Evolutionary conservation across 37 sponge, comb jelly and placozoan genomes (phyloP).

Genomic region (Chondrilla cf. caribensis): DNA sequence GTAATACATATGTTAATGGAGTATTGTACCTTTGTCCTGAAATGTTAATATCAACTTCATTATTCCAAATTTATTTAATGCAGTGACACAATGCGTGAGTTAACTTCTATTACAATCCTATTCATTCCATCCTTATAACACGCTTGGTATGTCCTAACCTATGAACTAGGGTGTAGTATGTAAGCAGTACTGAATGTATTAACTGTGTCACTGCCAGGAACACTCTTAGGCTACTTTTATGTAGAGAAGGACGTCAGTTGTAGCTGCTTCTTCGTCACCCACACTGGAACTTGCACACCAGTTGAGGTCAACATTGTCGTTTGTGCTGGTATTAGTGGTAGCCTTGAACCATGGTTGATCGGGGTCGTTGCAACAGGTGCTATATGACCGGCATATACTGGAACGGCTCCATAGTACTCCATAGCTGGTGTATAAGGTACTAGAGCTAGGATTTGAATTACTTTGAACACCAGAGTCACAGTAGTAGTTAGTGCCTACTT

Average conservation of each 20-base stretch:
- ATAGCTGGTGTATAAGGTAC: background rate
- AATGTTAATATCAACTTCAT: too few relatives aligned
- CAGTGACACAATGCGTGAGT: too few relatives aligned
- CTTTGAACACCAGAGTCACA: background rate
- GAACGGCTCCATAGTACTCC: background rate
- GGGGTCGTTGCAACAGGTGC: slow-evolving; percentile 8
- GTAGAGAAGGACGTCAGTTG: slow-evolving; percentile 1
- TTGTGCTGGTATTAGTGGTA: background rate
- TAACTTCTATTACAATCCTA: too few relatives aligned
- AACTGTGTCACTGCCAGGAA: too few relatives aligned
- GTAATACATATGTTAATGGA: too few relatives aligned
- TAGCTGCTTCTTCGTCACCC: background rate
- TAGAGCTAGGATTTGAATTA: too few relatives aligned
- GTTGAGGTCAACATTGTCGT: background rate
- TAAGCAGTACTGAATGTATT: too few relatives aligned
- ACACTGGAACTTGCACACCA: background rate
- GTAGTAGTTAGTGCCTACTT: background rate
- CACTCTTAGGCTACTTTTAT: background rate
- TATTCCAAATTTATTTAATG: too few relatives aligned
- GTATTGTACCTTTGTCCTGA: too few relatives aligned
- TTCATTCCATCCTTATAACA: too few relatives aligned
- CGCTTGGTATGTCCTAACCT: too few relatives aligned
- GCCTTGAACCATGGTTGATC: slow-evolving; percentile 23
- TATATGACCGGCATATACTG: background rate
- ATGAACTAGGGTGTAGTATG: too few relatives aligned